Evolutionary conservation across 2,797 vertebrate genomes (phyloP), one percentile per base, ranked within the genome.

Genomic region (Mormyrus proboscirostris): DNA sequence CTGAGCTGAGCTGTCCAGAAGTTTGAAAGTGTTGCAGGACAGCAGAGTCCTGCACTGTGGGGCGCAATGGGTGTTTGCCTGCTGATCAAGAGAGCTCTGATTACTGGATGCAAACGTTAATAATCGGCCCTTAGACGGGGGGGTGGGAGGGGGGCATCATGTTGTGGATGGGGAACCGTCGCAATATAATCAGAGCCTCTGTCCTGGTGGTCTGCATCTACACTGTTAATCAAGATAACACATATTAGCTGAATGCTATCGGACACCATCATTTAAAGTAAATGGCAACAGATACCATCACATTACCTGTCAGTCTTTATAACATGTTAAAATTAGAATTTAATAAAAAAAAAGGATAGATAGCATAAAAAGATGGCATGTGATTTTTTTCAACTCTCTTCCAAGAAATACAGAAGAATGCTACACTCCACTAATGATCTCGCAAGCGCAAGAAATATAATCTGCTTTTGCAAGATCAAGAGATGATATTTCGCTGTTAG

Each of bases 1-100:
- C 86, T 49, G 86, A 22, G 44, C 84, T 6, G 50, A 87, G 53
- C 38, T 89, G 91, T 92, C 90, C 90, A 90, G 92, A 91, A 90
- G 73, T 79, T 89, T 59, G 19, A 59, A 87, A 16, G 16, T 57
- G 7, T n/a, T 19, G 38, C 73, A 79, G 41, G 33, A 44, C 73
- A n/a, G 33, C 7, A 0, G 38, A 79, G 33, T 14, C 38, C 16
- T 44, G 33, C 33, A 41, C 12, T 6, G 4, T 44, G 33, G 38
- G 73, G 6, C 0, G 6, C 7, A 16, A 79, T n/a, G 33, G 16
- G 33, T 79, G 10, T 69, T 69, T 0, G 2, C n/a, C 79, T 8
- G 79, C 79, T 47, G 25, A n/a, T 29, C 9, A 49, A 51, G 47
- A 53, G 49, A 53, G 38, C 5, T 33, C 47, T 29, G 10, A 25